A percentile compares a stretch with the other conserved stretches of the same genome.
phyloP scores from a whole-genome alignment of 2,113 vertebrate species.

The Tichodroma muraria region DNA sequence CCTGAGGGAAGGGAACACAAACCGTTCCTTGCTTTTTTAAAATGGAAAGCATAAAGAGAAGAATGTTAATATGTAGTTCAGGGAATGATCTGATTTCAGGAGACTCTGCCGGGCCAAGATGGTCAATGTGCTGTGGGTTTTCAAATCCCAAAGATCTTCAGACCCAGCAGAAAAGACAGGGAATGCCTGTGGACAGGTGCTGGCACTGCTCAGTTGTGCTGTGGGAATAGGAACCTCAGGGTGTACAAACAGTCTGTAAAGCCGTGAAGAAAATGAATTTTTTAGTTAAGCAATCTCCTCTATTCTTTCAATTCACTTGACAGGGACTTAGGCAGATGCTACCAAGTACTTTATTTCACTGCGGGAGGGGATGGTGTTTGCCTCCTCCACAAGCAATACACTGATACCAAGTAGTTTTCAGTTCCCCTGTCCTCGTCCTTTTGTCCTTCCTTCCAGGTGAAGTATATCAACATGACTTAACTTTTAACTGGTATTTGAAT shows the following conservation, averaged over 20 bases:
- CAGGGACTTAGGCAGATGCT: background rate
- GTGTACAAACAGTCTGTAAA: background rate
- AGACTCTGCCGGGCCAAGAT: background rate
- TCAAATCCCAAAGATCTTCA: background rate
- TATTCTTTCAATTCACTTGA: background rate
- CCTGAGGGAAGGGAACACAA: background rate
- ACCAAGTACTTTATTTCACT: background rate
- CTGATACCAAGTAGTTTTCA: background rate
- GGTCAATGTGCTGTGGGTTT: background rate
- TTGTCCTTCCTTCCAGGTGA: background rate
- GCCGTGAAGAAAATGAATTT: background rate
- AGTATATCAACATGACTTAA: background rate
- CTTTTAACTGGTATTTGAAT: constrained; percentile 15
- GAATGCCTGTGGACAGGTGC: background rate
- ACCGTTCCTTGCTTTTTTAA: background rate
- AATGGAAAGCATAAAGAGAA: background rate
- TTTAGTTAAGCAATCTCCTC: background rate
- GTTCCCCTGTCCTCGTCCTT: background rate
- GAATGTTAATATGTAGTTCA: background rate
- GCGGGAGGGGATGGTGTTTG: background rate
- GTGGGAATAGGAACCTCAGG: background rate
- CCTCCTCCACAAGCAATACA: background rate
- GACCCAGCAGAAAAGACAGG: background rate
- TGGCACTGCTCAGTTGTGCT: background rate
- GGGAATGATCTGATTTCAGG: background rate